phyloP scores from a whole-genome alignment of 2,113 vertebrate genomes.

The Pogona vitticeps region DNA sequence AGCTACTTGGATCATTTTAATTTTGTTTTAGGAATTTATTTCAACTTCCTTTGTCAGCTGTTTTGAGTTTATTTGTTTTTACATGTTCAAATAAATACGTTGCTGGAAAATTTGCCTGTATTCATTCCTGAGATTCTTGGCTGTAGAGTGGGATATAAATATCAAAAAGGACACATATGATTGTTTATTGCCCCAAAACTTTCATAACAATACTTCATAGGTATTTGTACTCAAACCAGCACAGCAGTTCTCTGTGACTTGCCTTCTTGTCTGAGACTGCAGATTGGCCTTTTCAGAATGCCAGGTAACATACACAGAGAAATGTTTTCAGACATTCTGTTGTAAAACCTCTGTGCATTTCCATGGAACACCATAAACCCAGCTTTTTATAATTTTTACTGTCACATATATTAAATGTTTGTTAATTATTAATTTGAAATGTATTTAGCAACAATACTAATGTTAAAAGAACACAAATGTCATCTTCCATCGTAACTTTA shows the following conservation, averaged over 20 bases:
- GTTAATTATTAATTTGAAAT: too few relatives aligned
- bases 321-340: conserved; percentile 25
- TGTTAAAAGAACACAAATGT: accelerated
- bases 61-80: background rate
- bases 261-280: conserved; percentile 26
- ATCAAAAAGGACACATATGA: background rate
- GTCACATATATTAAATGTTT: too few relatives aligned
- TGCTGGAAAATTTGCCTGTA: background rate
- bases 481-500: background rate
- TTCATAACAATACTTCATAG: background rate
- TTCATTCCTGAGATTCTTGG: too few relatives aligned
- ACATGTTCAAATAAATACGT: background rate
- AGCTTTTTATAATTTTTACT: conserved; percentile 48
- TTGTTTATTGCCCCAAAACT: conserved; percentile 31
- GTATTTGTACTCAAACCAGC: background rate
- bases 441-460: too few relatives aligned
- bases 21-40: background rate
- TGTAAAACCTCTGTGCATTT: conserved; percentile 19
- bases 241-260: background rate
- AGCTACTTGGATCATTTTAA: background rate
- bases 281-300: conserved; percentile 39
- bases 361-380: conserved; percentile 7
- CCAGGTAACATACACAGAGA: background rate
- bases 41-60: background rate
- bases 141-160: background rate